Evolutionary conservation across 2,888 invertebrate genomes (phyloP), one percentile per base, ranked within the genome.

Genomic region (Himalopsyche japonica): DNA sequence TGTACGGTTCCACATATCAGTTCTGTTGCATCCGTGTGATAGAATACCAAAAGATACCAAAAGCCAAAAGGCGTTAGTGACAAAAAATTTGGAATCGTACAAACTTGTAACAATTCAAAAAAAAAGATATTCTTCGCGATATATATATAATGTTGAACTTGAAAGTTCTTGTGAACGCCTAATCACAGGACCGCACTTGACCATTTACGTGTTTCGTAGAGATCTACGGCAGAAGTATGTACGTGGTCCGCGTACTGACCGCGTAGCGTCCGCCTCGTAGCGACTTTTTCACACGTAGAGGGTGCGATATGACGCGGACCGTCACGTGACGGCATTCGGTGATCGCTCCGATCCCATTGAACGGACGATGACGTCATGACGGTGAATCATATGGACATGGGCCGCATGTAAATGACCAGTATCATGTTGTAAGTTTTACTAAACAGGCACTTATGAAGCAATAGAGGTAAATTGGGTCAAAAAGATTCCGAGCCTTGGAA

Each of bases 211-310:
- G 77, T 77, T 77, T 77, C 43, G 18, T 24, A 37, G 43, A 24
- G 77, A 30, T 47, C 48, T 79, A 15, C 32, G 79, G 49, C 30
- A 24, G 34, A 49, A 79, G 48, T 49, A 79, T 34, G 48, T 82
- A 57, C 79, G 49, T 24, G 82, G 18, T 64, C 24, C 76, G 49
- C 78, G 80, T 47, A 47, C 78, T 76, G 79, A 57, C 49, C 82
- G 49, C 79, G 81, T 43, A 24, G 32, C 37, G 57, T 34, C 37
- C 76, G 79, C 43, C 34, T 34, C 34, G 57, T 24, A 80, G 64
- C 80, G 80, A 84, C 57, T 84, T 84, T 84, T 84, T 81, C 84
- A 79, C 84, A 81, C 84, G 84, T 84, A 70, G 64, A 24, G 57
- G 15, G 64, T 70, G 81, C 43, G 57, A 34, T 32, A 47, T 81